Evolutionary conservation across 1,140 invertebrate species (phyloP).

Genomic region (Propsilocerus akamusi): DNA sequence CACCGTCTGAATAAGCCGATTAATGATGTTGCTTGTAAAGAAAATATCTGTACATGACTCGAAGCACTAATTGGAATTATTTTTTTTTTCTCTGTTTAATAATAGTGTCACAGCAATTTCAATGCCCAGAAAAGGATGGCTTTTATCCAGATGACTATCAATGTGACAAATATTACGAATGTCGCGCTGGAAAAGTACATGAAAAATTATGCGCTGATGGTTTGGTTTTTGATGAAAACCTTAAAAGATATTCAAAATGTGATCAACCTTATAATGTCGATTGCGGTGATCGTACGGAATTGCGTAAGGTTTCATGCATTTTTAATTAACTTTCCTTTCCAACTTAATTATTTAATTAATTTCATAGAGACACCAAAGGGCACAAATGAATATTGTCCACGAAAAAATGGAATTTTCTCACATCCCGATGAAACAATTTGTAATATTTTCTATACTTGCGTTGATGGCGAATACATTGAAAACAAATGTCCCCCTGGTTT

Average conservation of each 20-base stretch:
- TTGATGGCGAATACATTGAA: constrained; percentile 60
- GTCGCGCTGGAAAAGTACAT: constrained; percentile 46
- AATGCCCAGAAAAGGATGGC: constrained; percentile 56
- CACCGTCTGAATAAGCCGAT: too few relatives aligned
- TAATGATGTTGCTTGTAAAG: too few relatives aligned
- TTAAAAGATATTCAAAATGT: constrained; percentile 71
- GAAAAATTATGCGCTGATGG: constrained; percentile 70
- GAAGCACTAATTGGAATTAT: too few relatives aligned
- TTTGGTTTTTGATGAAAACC: constrained; percentile 65
- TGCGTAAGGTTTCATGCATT: constrained; percentile 72
- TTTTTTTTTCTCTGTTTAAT: constrained; percentile 5
- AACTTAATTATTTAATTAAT: too few relatives aligned
- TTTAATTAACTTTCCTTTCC: too few relatives aligned
- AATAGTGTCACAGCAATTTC: constrained; percentile 44
- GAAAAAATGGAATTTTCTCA: constrained; percentile 73
- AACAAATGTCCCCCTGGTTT: constrained; percentile 68
- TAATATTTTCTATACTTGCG: constrained; percentile 77
- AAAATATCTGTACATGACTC: too few relatives aligned
- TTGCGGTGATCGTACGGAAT: constrained; percentile 62
- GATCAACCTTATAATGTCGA: constrained; percentile 81
- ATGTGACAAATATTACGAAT: constrained; percentile 75
- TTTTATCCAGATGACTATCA: constrained; percentile 58
- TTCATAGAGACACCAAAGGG: constrained; percentile 58
- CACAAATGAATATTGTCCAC: constrained; percentile 45
- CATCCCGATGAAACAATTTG: constrained; percentile 64